These are phyloP conservation scores for Trachelus tabidus DNA, from an alignment of 2,888 invertebrate species.

Conservation along the genomic window DNA sequence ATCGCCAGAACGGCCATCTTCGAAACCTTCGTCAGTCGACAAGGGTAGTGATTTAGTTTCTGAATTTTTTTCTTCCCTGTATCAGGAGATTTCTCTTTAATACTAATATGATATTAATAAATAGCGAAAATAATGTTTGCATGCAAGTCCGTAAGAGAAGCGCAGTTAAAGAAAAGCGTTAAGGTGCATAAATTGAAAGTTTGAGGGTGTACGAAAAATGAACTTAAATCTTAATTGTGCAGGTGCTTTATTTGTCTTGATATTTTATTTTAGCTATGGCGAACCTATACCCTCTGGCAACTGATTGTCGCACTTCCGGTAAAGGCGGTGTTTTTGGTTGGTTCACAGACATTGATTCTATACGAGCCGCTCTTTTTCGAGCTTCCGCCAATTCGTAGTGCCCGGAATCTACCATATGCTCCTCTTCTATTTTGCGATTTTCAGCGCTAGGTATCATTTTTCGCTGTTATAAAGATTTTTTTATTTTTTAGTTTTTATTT, in stretches of 20 bases:
- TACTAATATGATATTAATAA: background rate
- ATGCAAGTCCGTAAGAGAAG: background rate
- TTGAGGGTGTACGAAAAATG: background rate
- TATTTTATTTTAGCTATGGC: slow-evolving; percentile 45
- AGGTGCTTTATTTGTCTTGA: slow-evolving; percentile 37
- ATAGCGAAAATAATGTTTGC: background rate
- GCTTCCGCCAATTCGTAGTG: slow-evolving; percentile 61
- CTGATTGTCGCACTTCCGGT: slow-evolving; percentile 40
- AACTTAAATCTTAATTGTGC: background rate
- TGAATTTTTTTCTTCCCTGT: slow-evolving; percentile 50
- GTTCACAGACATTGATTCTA: slow-evolving; percentile 47
- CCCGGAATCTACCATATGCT: slow-evolving; percentile 59
- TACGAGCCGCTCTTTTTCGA: slow-evolving; percentile 53
- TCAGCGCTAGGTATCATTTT: slow-evolving; percentile 41
- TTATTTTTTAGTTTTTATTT: too few relatives aligned
- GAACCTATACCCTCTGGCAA: slow-evolving; percentile 51
- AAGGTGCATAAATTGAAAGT: background rate
- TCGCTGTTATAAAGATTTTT: slow-evolving; percentile 25
- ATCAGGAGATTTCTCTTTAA: slow-evolving; percentile 3
- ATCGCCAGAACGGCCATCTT: slow-evolving; percentile 67
- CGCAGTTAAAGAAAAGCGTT: background rate
- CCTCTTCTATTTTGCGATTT: slow-evolving; percentile 50
- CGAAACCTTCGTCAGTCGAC: slow-evolving; percentile 71
- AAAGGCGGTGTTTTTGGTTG: slow-evolving; percentile 37
- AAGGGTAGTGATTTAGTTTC: slow-evolving; percentile 58